Conservation (phyloP, 2,888 invertebrate genomes). For the Taenaris catops region DNA sequence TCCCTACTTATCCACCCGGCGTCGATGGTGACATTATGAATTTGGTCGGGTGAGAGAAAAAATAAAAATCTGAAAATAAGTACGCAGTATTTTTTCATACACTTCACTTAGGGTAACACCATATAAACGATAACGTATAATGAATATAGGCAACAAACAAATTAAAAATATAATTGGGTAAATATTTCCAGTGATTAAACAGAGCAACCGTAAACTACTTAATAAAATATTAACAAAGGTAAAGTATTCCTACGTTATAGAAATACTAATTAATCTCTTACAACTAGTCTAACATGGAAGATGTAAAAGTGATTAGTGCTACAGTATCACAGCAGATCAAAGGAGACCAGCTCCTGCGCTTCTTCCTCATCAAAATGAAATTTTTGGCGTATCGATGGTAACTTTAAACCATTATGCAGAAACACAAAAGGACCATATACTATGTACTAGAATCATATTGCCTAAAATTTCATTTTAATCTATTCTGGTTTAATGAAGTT, state of each 20-base stretch:
- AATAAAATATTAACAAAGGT: constrained; percentile 72
- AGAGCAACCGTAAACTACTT: constrained; percentile 61
- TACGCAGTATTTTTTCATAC: constrained; percentile 77
- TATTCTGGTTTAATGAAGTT: not conserved
- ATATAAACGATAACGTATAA: constrained; percentile 64
- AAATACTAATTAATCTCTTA: constrained; percentile 73
- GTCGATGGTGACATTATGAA: constrained; percentile 56
- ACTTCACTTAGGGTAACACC: constrained; percentile 63
- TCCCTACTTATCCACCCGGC: constrained; percentile 60
- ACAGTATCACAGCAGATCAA: constrained; percentile 75
- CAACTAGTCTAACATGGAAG: constrained; percentile 71
- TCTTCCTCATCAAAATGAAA: constrained; percentile 27
- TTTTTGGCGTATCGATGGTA: constrained; percentile 10
- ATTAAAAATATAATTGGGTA: constrained; percentile 50
- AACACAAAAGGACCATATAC: too few species aligned
- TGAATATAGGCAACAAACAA: constrained; percentile 63
- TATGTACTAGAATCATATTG: too few species aligned
- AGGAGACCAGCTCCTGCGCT: constrained; percentile 52
- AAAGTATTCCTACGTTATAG: constrained; percentile 61
- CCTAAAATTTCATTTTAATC: too few species aligned
- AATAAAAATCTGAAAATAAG: constrained; percentile 79
- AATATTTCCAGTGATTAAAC: constrained; percentile 52
- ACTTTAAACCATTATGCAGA: too few species aligned
- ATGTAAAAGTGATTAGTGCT: constrained; percentile 66
- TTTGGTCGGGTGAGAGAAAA: constrained; percentile 74